A percentile compares a stretch with the other conserved stretches of the same genome.
phyloP scores from a whole-genome alignment of 2,113 vertebrate genomes.

The Saccopteryx bilineata region DNA sequence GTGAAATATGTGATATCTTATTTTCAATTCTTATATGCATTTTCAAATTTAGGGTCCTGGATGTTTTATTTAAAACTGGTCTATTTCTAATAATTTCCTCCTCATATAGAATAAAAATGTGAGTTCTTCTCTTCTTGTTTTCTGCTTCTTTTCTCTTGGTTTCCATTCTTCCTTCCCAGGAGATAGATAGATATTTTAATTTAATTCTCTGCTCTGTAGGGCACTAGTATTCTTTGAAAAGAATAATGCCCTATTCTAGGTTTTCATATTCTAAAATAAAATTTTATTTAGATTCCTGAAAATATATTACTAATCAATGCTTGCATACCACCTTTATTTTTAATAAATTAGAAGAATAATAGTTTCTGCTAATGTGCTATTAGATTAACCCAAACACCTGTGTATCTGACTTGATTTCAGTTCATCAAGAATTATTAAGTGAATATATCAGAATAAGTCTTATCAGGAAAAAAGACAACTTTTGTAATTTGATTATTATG shows the following conservation, averaged over 20 bases:
- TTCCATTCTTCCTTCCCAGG: background rate
- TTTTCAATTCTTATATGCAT: background rate
- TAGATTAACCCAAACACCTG: slow-evolving; percentile 77
- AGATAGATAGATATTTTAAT: background rate
- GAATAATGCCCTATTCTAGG: background rate
- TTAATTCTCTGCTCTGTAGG: slow-evolving; percentile 37
- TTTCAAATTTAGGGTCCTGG: slow-evolving; percentile 51
- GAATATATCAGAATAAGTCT: slow-evolving; percentile 65
- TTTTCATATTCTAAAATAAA: slow-evolving; percentile 56
- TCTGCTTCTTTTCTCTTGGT: background rate
- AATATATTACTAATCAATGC: slow-evolving; percentile 29
- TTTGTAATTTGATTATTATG: slow-evolving; percentile 46
- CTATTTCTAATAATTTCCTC: slow-evolving; percentile 28
- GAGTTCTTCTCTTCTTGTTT: background rate
- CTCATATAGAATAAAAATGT: slow-evolving; percentile 21
- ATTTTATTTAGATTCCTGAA: slow-evolving; percentile 60
- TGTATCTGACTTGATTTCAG: slow-evolving; percentile 77
- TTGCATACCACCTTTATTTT: slow-evolving; percentile 59
- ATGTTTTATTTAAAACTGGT: slow-evolving; percentile 43
- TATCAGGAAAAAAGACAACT: slow-evolving; percentile 32
- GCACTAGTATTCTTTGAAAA: slow-evolving; percentile 50
- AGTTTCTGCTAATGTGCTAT: slow-evolving; percentile 64
- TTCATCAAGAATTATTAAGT: slow-evolving; percentile 76
- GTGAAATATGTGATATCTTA: background rate
- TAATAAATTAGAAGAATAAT: slow-evolving; percentile 73